Conservation (phyloP, 2,113 vertebrate genomes). For the Cromileptes altivelis region DNA sequence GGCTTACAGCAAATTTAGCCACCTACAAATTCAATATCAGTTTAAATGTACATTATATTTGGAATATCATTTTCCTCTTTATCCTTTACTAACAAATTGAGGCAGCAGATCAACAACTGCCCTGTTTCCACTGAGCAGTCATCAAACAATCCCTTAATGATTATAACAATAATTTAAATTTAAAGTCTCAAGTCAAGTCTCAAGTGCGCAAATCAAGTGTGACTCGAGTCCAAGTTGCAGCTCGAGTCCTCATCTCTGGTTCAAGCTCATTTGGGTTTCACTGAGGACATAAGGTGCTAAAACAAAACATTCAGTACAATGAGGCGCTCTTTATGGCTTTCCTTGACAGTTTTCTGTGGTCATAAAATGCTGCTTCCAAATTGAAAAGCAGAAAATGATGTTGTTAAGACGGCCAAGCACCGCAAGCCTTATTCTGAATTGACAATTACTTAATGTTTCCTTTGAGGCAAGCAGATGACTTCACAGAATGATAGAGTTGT, state of each 20-base stretch:
- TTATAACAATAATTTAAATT: too few relatives aligned
- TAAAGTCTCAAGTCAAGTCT: too few relatives aligned
- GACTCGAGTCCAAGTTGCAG: too few relatives aligned
- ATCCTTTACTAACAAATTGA: too few relatives aligned
- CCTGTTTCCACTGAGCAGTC: too few relatives aligned
- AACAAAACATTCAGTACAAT: constrained; percentile 59
- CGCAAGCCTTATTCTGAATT: constrained; percentile 20
- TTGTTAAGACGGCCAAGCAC: constrained; percentile 36
- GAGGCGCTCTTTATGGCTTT: constrained; percentile 52
- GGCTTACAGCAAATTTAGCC: too few relatives aligned
- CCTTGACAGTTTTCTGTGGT: constrained; percentile 43
- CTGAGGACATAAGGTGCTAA: constrained; percentile 47
- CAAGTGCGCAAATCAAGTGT: too few relatives aligned
- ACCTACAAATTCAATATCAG: too few relatives aligned
- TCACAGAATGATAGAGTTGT: constrained; percentile 23
- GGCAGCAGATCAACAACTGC: too few relatives aligned
- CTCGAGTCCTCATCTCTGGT: background rate
- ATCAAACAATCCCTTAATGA: too few relatives aligned
- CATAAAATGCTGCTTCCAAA: constrained; percentile 62
- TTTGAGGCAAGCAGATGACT: constrained; percentile 54
- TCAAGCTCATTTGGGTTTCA: constrained; percentile 20
- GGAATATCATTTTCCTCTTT: too few relatives aligned
- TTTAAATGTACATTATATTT: too few relatives aligned
- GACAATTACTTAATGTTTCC: constrained; percentile 66
- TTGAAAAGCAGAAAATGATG: constrained; percentile 69